Base-by-base conservation (phyloP, 2,113 vertebrate genomes). In the Pedionomus torquatus region DNA sequence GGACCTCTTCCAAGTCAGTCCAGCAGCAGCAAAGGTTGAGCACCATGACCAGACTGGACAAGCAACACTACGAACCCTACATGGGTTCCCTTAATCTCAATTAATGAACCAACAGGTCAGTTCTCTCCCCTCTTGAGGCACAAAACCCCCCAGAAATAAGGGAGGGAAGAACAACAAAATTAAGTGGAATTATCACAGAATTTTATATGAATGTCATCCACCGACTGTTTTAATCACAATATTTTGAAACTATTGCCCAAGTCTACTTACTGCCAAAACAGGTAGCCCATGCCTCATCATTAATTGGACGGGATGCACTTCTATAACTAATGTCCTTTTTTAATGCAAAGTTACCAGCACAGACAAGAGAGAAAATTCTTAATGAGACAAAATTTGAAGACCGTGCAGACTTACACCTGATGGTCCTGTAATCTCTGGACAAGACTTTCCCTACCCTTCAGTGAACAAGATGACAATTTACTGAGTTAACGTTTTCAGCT, bases 401-500 rank as follows among this genome's bases (percentile, higher is more conserved):
- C 18, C 0, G 0, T 69, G 46, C 64, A 80, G 57, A 90, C 88
- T 91, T 77, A 95, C 15, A 91, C 21, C 12, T 19, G 33, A 95
- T 66, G 68, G 48, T 52, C 64, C 54, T 65, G 35, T n/a, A 87
- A 54, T 20, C 55, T 30, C 24, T 31, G 43, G 52, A 44, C 46
- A 51, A 69, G 74, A 52, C 46, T 61, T 54, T 65, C 60, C 66
- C 25, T 13, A 37, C 24, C 55, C 49, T 81, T 44, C 4, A 2
- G 46, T 30, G 72, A 95, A 44, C 51, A 88, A 96, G 49, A 54
- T 82, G 79, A 93, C 33, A 61, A 83, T 70, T 94, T 44, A 69
- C 68, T 17, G 1, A 95, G 39, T 81, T 89, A 96, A 54, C 89
- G 79, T 68, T 94, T 88, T 90, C 46, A 52, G 63, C 82, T 92